A percentile compares a stretch with the other conserved stretches of the same genome.
phyloP scores from a whole-genome alignment of 2,888 invertebrate genomes.

The Cephus pygmeus region DNA sequence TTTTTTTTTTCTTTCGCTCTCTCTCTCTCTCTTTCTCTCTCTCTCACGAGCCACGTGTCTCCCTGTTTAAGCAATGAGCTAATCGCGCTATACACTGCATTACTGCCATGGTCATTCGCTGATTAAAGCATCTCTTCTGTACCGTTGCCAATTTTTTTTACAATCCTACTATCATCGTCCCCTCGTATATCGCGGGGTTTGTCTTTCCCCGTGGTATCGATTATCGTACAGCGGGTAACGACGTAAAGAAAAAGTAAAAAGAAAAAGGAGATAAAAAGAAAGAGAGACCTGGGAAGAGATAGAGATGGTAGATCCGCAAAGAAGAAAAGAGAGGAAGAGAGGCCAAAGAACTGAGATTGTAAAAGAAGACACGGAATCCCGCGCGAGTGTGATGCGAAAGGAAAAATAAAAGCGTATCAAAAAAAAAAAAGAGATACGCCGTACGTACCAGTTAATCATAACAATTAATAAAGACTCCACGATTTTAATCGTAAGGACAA shows the following conservation, averaged over 20 bases:
- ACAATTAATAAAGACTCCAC: constrained; percentile 57
- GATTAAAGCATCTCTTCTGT: too few relatives aligned
- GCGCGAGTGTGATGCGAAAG: constrained; percentile 22
- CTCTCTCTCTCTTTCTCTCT: background rate
- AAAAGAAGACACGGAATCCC: constrained; percentile 25
- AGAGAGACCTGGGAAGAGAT: background rate
- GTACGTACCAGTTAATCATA: constrained; percentile 36
- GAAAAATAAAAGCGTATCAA: background rate
- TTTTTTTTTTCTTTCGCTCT: background rate
- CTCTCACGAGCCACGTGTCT: background rate
- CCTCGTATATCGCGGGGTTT: background rate
- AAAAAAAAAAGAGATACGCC: constrained; percentile 25
- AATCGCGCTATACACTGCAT: background rate
- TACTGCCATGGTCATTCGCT: background rate
- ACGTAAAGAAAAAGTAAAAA: background rate
- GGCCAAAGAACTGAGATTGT: constrained; percentile 21
- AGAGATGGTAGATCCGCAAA: background rate
- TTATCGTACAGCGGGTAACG: background rate
- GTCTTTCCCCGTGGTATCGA: background rate
- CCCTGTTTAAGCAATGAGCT: background rate
- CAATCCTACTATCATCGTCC: background rate
- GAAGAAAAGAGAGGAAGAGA: background rate
- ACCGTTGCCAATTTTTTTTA: background rate
- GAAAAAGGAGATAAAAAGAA: background rate
- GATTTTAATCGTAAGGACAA: constrained; percentile 53